Percentiles rank a stretch among this genome's conserved stretches.
Conservation (phyloP, 2,797 vertebrate genomes). For the Centropyge bicolor region DNA sequence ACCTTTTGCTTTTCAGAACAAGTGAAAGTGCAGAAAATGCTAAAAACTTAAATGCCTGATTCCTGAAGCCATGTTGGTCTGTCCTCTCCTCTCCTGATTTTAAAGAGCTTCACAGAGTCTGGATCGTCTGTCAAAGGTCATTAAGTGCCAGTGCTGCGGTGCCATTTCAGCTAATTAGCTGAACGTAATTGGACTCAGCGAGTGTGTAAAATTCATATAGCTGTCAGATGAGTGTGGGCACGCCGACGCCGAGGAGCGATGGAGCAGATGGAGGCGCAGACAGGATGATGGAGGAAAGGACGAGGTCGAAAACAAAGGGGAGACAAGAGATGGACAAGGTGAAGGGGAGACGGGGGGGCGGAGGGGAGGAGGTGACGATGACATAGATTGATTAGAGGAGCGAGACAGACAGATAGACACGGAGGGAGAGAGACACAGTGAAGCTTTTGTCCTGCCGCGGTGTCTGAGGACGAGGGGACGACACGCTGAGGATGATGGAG, state of each 20-base stretch:
- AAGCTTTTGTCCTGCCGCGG: constrained; percentile 25
- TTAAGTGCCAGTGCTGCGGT: constrained; percentile 33
- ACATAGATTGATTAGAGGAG: constrained; percentile 57
- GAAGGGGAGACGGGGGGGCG: constrained; percentile 21
- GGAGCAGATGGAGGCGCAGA: constrained; percentile 52
- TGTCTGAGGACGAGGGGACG: constrained; percentile 5
- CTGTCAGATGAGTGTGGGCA: constrained; percentile 49
- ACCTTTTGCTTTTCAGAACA: too few species aligned
- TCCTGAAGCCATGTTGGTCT: too few species aligned
- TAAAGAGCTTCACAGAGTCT: constrained; percentile 36
- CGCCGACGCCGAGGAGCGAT: constrained; percentile 16
- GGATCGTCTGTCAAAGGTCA: constrained; percentile 35
- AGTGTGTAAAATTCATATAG: constrained; percentile 63
- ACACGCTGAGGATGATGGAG: constrained; percentile 22
- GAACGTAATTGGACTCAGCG: constrained; percentile 44
- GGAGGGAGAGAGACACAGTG: neutral
- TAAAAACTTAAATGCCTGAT: neutral
- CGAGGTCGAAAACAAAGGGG: constrained; percentile 29
- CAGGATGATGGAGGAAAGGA: constrained; percentile 49
- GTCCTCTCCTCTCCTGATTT: neutral
- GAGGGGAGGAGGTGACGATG: constrained; percentile 12
- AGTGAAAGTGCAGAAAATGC: too few species aligned
- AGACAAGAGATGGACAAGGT: constrained; percentile 49
- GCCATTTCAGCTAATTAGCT: constrained; percentile 59
- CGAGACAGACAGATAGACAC: constrained; percentile 26